Conservation (phyloP, 2,888 invertebrate species). For the Caenorhabditis sp. region DNA sequence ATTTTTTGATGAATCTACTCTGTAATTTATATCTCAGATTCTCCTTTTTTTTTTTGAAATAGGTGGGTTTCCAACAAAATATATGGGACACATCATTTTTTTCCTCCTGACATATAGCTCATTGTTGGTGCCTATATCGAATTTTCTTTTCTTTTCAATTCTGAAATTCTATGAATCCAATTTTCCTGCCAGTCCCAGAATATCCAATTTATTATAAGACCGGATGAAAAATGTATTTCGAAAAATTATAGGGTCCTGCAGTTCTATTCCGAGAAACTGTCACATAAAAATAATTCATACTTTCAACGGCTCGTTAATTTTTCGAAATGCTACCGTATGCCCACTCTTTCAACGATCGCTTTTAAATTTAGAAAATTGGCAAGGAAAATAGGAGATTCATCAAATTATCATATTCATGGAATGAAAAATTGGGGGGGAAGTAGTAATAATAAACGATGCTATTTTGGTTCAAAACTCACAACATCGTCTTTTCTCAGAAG, state of each 20-base stretch:
- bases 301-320: neutral
- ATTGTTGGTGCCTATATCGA: no score
- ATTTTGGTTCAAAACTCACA: slow-evolving; percentile 44
- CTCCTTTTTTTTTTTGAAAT: no score
- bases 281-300: neutral
- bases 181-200: no score
- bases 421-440: neutral
- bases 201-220: no score
- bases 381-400: neutral
- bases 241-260: slow-evolving; percentile 4
- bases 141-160: no score
- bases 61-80: no score
- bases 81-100: no score
- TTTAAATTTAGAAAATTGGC: neutral
- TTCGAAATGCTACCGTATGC: neutral
- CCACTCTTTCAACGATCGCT: neutral
- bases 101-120: no score
- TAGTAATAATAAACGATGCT: neutral
- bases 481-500: slow-evolving; percentile 70
- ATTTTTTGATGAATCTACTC: neutral
- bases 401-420: neutral
- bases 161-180: no score
- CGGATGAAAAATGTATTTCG: slow-evolving; percentile 1
- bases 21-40: neutral
- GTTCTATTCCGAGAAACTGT: neutral